These are phyloP conservation scores for Lophotis ruficrista DNA, from an alignment of 2,113 vertebrate genomes.

Conservation along the genomic window DNA sequence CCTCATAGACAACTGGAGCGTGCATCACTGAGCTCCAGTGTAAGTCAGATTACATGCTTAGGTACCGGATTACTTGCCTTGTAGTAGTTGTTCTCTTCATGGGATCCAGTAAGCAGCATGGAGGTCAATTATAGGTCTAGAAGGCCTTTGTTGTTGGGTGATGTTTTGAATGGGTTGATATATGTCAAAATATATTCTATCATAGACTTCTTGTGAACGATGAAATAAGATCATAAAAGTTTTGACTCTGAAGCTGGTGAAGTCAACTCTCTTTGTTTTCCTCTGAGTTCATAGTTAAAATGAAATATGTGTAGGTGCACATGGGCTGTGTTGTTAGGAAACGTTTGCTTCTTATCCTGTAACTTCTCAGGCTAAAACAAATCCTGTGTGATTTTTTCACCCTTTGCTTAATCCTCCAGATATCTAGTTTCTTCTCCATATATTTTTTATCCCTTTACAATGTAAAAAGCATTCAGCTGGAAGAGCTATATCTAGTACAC, in stretches of 20 bases:
- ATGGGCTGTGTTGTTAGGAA: not conserved
- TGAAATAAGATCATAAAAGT: not conserved
- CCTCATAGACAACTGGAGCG: not conserved
- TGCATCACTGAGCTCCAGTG: not conserved
- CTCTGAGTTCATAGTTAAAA: not conserved
- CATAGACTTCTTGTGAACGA: not conserved
- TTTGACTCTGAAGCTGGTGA: not conserved
- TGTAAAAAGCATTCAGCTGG: not conserved
- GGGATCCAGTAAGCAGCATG: not conserved
- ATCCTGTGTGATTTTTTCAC: not conserved
- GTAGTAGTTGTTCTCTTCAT: not conserved
- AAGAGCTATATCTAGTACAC: not conserved
- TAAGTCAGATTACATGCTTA: not conserved
- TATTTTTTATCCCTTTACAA: not conserved
- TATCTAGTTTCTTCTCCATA: not conserved
- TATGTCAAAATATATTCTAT: not conserved
- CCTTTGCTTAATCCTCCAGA: not conserved
- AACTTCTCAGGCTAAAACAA: not conserved
- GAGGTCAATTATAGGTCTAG: not conserved
- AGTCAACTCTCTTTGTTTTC: not conserved
- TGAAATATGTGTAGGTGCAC: not conserved
- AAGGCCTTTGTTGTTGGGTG: accelerated
- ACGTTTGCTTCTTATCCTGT: not conserved
- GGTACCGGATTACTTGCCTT: not conserved
- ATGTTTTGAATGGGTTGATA: not conserved